Conservation (phyloP, 2,888 invertebrate genomes). For the Drosophila buzzatii region DNA sequence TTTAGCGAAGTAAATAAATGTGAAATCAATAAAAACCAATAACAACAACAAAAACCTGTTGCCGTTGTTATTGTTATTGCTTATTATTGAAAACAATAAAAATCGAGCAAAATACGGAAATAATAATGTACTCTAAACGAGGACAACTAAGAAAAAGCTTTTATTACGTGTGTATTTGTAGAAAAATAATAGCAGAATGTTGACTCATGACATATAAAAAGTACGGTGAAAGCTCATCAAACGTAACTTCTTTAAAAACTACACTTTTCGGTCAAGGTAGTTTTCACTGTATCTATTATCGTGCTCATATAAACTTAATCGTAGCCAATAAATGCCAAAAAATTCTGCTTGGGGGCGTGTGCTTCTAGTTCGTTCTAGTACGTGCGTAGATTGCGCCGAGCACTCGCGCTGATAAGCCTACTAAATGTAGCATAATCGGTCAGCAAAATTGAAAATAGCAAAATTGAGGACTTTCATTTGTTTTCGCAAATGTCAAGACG, state of each 20-base stretch:
- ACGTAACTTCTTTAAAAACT: neutral
- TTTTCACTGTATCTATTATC: neutral
- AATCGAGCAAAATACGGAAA: conserved; percentile 54
- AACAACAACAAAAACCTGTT: conserved; percentile 18
- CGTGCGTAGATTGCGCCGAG: conserved; percentile 31
- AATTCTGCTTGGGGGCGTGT: conserved; percentile 31
- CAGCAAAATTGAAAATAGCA: conserved; percentile 6
- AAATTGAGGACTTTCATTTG: conserved; percentile 8
- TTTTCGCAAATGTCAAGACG: conserved; percentile 53
- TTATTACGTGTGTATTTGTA: neutral
- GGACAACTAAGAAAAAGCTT: conserved; percentile 45
- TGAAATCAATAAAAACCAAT: neutral
- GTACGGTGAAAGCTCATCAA: neutral
- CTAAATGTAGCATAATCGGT: conserved; percentile 35
- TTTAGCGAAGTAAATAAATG: conserved; percentile 2
- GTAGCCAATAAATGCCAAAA: conserved; percentile 8
- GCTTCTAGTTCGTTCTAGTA: conserved; percentile 7
- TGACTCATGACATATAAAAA: conserved; percentile 20
- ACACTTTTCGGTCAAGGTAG: neutral
- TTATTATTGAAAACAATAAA: conserved; percentile 14
- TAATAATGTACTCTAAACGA: conserved; percentile 40
- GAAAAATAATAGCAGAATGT: conserved; percentile 11
- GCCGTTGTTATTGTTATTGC: conserved; percentile 21
- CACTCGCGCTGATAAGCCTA: conserved; percentile 25
- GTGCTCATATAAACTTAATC: conserved; percentile 31